Conservation (phyloP, 1,140 invertebrate species). For the Aphidius gifuensis region DNA sequence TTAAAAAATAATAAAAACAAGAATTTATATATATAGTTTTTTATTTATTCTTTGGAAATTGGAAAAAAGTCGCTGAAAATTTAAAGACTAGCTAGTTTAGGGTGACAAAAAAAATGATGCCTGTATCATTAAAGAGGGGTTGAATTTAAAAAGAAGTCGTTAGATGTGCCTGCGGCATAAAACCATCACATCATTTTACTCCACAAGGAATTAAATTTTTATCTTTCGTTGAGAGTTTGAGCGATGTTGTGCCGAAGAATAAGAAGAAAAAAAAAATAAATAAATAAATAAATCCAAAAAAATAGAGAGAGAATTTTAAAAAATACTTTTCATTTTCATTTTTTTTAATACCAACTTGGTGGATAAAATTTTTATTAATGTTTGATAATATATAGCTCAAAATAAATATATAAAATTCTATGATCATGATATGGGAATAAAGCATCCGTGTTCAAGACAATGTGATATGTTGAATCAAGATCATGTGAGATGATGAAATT, state of each 20-base stretch:
- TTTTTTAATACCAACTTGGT: background rate
- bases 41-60: no score
- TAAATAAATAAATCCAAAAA: constrained; percentile 13
- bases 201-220: constrained; percentile 55
- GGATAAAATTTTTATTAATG: background rate
- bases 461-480: no score
- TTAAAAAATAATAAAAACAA: no score
- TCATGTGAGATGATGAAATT: no score
- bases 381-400: no score
- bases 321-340: background rate
- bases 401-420: background rate
- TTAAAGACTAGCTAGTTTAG: background rate
- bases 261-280: constrained; percentile 6
- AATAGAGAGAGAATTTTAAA: constrained; percentile 5
- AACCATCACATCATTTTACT: constrained; percentile 48
- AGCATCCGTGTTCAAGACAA: background rate
- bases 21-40: no score
- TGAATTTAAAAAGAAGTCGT: constrained; percentile 26
- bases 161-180: constrained; percentile 35
- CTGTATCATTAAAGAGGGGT: constrained; percentile 9
- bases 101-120: no score
- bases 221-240: constrained; percentile 54
- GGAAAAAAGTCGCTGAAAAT: background rate
- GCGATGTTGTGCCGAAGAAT: constrained; percentile 33
- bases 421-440: background rate